A percentile compares a stretch with the other conserved stretches of the same genome.
Evolutionary conservation across 2,888 invertebrate species (phyloP).

Genomic region (Exocentrus adspersus): DNA sequence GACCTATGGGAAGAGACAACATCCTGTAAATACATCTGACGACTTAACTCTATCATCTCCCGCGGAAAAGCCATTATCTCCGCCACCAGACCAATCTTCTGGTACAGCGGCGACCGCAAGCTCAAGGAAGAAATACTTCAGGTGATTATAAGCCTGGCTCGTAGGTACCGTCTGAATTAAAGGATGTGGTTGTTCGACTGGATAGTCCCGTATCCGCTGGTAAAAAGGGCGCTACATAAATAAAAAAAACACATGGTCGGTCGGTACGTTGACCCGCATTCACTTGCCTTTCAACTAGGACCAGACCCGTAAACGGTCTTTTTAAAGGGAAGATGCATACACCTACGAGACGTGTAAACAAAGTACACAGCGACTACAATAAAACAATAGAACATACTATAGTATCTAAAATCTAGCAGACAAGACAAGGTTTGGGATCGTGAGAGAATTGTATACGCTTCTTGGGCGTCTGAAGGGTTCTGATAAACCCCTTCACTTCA

Average conservation of each 20-base stretch:
- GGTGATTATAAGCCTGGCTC: slow-evolving; percentile 32
- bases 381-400: slow-evolving; percentile 5
- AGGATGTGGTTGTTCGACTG: slow-evolving; percentile 34
- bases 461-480: neutral
- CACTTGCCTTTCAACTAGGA: slow-evolving; percentile 36
- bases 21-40: neutral
- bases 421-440: neutral
- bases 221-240: slow-evolving; percentile 43
- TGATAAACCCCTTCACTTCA: neutral
- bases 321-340: neutral
- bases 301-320: slow-evolving; percentile 12
- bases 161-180: slow-evolving; percentile 25
- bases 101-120: slow-evolving; percentile 28
- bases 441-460: neutral
- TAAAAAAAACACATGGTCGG: slow-evolving; percentile 44
- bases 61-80: slow-evolving; percentile 11
- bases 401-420: neutral
- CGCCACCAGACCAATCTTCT: slow-evolving; percentile 18
- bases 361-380: neutral
- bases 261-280: slow-evolving; percentile 44
- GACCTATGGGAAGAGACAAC: neutral
- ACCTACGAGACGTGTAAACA: slow-evolving; percentile 4
- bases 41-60: neutral
- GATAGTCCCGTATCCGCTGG: slow-evolving; percentile 44
- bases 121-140: slow-evolving; percentile 33